Conservation (phyloP, 2,797 vertebrate genomes). For the Petrocephalus schoutedeni region DNA sequence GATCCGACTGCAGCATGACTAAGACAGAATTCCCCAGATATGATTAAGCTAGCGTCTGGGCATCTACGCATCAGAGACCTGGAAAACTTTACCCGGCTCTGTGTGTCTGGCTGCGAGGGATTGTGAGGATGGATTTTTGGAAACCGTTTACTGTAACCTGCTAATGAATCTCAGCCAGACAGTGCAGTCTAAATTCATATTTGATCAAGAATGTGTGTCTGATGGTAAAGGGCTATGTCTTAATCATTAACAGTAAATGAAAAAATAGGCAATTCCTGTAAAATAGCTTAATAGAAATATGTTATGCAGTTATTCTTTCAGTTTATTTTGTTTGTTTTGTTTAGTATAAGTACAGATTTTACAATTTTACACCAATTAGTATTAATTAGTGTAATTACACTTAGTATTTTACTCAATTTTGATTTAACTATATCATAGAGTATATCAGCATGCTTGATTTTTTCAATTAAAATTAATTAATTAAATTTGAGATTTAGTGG, state of each 20-base stretch:
- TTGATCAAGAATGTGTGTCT: not conserved
- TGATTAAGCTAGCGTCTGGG: slow-evolving; percentile 47
- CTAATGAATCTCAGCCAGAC: slow-evolving; percentile 19
- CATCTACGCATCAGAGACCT: slow-evolving; percentile 22
- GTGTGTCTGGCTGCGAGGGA: slow-evolving; percentile 35
- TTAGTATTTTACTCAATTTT: not conserved
- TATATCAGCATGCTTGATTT: not conserved
- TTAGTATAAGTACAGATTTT: not conserved
- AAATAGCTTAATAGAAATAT: not conserved
- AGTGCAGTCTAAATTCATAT: not conserved
- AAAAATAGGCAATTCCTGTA: not conserved
- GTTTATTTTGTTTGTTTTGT: not conserved
- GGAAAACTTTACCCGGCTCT: slow-evolving; percentile 53
- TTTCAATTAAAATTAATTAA: not conserved
- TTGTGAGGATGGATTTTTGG: not conserved
- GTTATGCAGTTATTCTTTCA: not conserved
- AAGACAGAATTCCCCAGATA: slow-evolving; percentile 54
- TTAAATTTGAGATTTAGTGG: not conserved
- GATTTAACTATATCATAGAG: not conserved
- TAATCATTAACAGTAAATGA: not conserved
- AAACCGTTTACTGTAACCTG: slow-evolving; percentile 30
- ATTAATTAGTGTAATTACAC: too few species aligned
- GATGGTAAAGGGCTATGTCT: not conserved
- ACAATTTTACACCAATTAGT: not conserved
- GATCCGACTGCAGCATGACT: slow-evolving; percentile 29